phyloP scores from a whole-genome alignment of 2,888 invertebrate genomes.

The Villa cingulata region DNA sequence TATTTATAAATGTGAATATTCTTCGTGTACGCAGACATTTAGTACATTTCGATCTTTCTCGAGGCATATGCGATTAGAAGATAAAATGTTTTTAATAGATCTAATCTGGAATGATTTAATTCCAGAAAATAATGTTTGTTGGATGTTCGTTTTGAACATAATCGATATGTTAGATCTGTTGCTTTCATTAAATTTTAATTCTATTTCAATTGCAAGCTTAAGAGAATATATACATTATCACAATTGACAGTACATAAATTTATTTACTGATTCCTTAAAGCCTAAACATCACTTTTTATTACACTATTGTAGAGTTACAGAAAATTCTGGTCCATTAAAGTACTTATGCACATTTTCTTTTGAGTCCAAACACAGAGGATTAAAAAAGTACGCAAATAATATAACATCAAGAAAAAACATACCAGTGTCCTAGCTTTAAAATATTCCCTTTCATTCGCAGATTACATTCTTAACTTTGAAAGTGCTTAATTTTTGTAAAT shows the following conservation, averaged over 20 bases:
- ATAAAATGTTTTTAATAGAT: not conserved
- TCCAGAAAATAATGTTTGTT: not conserved
- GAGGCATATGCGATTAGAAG: not conserved
- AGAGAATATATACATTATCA: not conserved
- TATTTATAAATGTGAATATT: not conserved
- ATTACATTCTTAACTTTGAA: not conserved
- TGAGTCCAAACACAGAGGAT: conserved; percentile 1
- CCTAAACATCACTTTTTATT: not conserved
- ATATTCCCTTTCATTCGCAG: not conserved
- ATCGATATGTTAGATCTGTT: not conserved
- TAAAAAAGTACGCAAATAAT: not conserved
- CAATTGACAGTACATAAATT: not conserved
- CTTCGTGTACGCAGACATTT: not conserved
- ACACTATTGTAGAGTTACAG: not conserved
- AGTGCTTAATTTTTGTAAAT: not conserved
- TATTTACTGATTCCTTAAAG: not conserved
- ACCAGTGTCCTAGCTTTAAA: not conserved
- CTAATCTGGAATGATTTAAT: not conserved
- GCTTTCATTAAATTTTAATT: not conserved
- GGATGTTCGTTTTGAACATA: not conserved
- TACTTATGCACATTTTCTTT: not conserved
- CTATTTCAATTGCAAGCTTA: not conserved
- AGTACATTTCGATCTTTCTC: not conserved
- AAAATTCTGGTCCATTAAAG: not conserved
- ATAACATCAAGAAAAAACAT: not conserved